phyloP scores from a whole-genome alignment of 1,140 invertebrate genomes.

The Muscidifurax raptorellus region DNA sequence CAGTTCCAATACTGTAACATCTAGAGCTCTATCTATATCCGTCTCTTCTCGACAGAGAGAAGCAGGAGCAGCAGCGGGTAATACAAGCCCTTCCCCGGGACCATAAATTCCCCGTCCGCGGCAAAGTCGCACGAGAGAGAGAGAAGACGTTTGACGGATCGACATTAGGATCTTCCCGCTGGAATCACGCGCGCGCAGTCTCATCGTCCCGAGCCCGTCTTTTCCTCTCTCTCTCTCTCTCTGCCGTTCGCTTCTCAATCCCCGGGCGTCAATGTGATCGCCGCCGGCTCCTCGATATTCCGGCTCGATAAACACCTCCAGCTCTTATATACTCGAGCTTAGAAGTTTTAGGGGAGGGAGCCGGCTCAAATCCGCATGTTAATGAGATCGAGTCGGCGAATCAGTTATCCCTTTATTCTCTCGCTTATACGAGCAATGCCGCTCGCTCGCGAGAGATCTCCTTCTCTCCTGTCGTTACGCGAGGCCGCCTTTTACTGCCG shows the following conservation, averaged over 20 bases:
- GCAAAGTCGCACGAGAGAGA: not conserved
- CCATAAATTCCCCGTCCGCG: not conserved
- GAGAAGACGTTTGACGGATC: slow-evolving; percentile 24
- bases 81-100: not conserved
- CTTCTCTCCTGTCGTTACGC: not conserved
- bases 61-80: not conserved
- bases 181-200: slow-evolving; percentile 12
- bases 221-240: not conserved
- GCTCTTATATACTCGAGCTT: not conserved
- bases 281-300: not conserved
- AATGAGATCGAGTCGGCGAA: not conserved
- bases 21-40: not conserved
- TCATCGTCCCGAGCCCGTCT: not conserved
- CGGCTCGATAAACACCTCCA: not conserved
- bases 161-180: not conserved
- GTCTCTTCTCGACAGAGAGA: not conserved
- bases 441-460: not conserved
- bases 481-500: not conserved
- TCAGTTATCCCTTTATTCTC: not conserved
- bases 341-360: not conserved
- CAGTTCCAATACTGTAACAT: not conserved
- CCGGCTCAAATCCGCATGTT: slow-evolving; percentile 19
- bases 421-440: not conserved
- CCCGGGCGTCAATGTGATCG: not conserved
- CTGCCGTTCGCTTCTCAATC: not conserved